Percentiles rank a stretch among this genome's conserved stretches.
These are phyloP conservation scores for Drosophila miranda DNA, from an alignment of 1,140 invertebrate species.

Conservation along the genomic window DNA sequence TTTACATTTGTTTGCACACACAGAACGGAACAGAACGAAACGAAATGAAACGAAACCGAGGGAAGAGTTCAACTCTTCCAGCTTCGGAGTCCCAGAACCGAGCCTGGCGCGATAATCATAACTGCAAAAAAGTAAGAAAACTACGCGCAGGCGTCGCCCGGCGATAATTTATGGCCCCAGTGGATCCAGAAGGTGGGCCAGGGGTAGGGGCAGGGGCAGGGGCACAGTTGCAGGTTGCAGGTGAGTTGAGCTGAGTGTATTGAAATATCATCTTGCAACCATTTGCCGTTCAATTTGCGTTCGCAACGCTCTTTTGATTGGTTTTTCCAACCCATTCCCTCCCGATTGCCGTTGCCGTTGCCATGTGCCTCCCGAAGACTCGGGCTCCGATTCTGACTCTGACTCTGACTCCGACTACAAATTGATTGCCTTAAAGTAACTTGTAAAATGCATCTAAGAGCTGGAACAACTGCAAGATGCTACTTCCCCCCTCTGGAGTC, in stretches of 20 bases:
- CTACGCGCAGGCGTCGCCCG: constrained; percentile 77
- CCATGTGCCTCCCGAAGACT: too few relatives aligned
- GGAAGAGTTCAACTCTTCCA: too few relatives aligned
- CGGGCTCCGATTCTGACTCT: too few relatives aligned
- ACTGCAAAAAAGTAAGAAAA: constrained; percentile 79
- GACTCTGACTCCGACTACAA: constrained; percentile 44
- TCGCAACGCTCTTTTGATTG: constrained; percentile 80
- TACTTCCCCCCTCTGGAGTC: constrained; percentile 6
- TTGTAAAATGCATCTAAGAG: constrained; percentile 75
- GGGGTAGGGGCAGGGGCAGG: neutral
- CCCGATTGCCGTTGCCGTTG: too few relatives aligned
- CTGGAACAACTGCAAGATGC: constrained; percentile 8
- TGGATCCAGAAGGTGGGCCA: neutral
- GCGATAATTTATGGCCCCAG: constrained; percentile 71
- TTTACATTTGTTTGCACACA: constrained; percentile 80
- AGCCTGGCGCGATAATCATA: constrained; percentile 77
- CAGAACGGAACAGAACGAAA: constrained; percentile 10
- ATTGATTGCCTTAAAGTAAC: constrained; percentile 81
- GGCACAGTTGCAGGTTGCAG: constrained; percentile 15
- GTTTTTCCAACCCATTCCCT: constrained; percentile 59
- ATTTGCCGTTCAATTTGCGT: constrained; percentile 81
- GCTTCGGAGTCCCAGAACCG: neutral
- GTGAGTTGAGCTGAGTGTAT: constrained; percentile 50
- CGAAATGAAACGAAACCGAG: constrained; percentile 6
- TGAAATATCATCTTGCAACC: constrained; percentile 78